Percentiles rank a stretch among this genome's conserved stretches.
Evolutionary conservation across 2,113 vertebrate genomes (phyloP).

Genomic region (Dasyornis broadbenti): DNA sequence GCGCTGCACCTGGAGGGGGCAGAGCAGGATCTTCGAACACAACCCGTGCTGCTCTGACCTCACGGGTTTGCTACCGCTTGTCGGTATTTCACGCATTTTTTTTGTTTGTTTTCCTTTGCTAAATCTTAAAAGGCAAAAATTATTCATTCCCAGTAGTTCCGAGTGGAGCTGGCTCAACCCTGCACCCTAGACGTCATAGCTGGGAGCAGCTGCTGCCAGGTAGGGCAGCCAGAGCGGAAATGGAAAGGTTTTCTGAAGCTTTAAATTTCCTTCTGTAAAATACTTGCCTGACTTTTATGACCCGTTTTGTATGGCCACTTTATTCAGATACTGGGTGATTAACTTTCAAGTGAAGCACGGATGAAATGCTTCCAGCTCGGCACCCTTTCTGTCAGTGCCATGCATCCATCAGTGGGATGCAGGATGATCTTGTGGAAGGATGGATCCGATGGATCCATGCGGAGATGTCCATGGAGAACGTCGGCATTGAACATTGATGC

Average conservation of each 20-base stretch:
- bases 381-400: not conserved
- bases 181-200: not conserved
- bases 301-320: not conserved
- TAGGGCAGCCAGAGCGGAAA: not conserved
- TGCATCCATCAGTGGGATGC: not conserved
- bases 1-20: not conserved
- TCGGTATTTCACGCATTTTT: not conserved
- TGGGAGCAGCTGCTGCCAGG: not conserved
- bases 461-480: not conserved
- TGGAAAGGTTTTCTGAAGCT: not conserved
- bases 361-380: not conserved
- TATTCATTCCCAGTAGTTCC: not conserved
- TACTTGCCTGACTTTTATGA: not conserved
- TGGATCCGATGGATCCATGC: fast-evolving
- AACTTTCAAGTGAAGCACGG: not conserved
- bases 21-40: no score
- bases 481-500: not conserved
- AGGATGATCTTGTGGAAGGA: not conserved
- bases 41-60: no score
- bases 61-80: not conserved
- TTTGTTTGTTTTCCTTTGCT: not conserved
- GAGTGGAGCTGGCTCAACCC: not conserved
- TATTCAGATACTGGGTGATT: not conserved
- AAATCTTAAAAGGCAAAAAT: not conserved
- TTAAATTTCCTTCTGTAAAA: not conserved